Evolutionary conservation across 2,888 invertebrate species (phyloP), one percentile per base, ranked within the genome.

Genomic region (Idaea straminata): DNA sequence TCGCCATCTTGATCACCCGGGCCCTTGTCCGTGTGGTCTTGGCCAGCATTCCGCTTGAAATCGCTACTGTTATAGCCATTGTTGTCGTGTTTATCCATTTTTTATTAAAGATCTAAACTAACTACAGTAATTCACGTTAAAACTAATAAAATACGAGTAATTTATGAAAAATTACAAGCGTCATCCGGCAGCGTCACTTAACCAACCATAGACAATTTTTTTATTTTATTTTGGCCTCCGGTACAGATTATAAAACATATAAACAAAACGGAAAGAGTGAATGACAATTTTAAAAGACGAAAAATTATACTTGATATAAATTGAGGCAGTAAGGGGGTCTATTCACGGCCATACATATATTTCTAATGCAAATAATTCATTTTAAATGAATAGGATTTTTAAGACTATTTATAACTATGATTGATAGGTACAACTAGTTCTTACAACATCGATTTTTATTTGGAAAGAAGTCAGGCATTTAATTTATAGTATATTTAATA

Each of bases 51-150:
- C 61, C 93, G 83, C 75, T 93, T 93, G 68, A 93, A 93, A 81
- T 93, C 91, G 75, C 91, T 83, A 66, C 88, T 91, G 72, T 87
- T 90, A 65, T 89, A 92, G 6, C 92, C 90, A 68, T 92, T 91
- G 72, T 92, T 91, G 64, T 91, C 90, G 68, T 86, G 89, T 72
- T 89, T 87, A 3, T 89, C 88, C 88, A 91, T 90, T 67, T 63
- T 73, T 16, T 65, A 63, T 69, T 62, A 63, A 60, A 15, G 59
- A 38, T 61, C 34, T 59, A 34, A 61, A 59, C 62, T 63, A 59
- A 69, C 62, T 62, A 66, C n/a, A 7, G 25, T 35, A 59, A 60
- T 59, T 58, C 61, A 35, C 35, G 62, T 47, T 25, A 67, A 60
- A 16, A n/a, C 25, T 61, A 59, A 47, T 35, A 0, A 47, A 65